Evolutionary conservation across 1,140 invertebrate species (phyloP).

Genomic region (Drosophila gunungcola): DNA sequence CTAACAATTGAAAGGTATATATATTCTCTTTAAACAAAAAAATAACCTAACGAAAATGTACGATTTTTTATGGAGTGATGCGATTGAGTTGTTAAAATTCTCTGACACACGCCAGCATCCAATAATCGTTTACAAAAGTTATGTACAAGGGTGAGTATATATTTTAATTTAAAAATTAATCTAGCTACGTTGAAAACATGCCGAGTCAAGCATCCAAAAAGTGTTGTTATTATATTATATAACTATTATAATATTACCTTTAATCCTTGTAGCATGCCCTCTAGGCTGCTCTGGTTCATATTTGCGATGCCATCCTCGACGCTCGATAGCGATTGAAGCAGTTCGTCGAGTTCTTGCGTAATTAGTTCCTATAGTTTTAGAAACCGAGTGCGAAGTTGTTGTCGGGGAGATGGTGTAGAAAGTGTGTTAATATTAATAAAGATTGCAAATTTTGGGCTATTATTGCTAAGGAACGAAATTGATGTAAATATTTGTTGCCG

Average conservation of each 20-base stretch:
- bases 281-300: constrained; percentile 89
- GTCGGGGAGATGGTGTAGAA: constrained; percentile 57
- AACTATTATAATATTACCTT: constrained; percentile 86
- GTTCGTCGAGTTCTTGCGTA: constrained; percentile 88
- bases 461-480: constrained; percentile 14
- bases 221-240: constrained; percentile 8
- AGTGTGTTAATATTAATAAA: constrained; percentile 66
- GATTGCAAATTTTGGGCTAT: constrained; percentile 38
- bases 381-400: constrained; percentile 39
- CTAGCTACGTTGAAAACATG: constrained; percentile 52
- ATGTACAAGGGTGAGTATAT: constrained; percentile 60
- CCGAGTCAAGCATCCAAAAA: constrained; percentile 39
- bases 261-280: constrained; percentile 89
- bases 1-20: constrained; percentile 19
- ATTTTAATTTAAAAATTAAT: constrained; percentile 19
- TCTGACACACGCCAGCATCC: constrained; percentile 81
- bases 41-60: constrained; percentile 42
- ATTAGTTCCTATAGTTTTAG: constrained; percentile 87
- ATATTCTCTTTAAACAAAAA: constrained; percentile 24
- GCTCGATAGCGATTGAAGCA: constrained; percentile 87
- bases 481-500: constrained; percentile 69
- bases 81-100: constrained; percentile 74
- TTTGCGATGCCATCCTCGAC: constrained; percentile 88
- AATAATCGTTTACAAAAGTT: constrained; percentile 67
- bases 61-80: constrained; percentile 81